Evolutionary conservation across 2,797 vertebrate genomes (phyloP).

Genomic region (Hirundo rustica): DNA sequence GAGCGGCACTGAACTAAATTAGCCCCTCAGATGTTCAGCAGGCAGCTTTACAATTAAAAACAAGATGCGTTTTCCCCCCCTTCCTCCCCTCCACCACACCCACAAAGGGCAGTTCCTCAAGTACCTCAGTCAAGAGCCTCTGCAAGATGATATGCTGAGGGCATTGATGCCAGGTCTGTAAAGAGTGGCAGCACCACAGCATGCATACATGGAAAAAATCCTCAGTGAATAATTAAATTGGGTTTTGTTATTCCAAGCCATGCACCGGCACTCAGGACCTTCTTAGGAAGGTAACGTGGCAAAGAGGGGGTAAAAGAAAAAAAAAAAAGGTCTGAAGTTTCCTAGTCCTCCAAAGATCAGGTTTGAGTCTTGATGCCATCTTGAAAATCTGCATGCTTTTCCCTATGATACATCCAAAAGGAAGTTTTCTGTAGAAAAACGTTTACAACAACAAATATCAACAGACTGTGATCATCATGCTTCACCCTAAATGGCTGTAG

Average conservation of each 20-base stretch:
- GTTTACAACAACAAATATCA: not conserved
- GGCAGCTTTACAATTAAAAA: not conserved
- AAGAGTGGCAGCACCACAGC: not conserved
- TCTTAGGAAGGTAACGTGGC: not conserved
- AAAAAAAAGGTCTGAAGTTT: not conserved
- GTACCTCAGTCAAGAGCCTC: not conserved
- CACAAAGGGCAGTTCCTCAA: not conserved
- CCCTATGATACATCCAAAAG: not conserved
- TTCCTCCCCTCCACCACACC: not conserved
- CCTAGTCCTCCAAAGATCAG: not conserved
- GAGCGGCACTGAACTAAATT: not conserved
- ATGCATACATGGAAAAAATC: not conserved
- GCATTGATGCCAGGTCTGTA: not conserved
- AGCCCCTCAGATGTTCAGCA: not conserved
- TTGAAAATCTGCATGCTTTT: not conserved
- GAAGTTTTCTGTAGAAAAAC: not conserved
- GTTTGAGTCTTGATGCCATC: not conserved
- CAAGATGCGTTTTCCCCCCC: not conserved
- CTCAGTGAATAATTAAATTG: not conserved
- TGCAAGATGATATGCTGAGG: not conserved
- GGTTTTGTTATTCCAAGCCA: not conserved
- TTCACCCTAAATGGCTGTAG: conserved; percentile 14
- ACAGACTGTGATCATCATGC: not conserved
- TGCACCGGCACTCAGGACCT: not conserved
- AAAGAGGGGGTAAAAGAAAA: not conserved